These are phyloP conservation scores for Drosophila auraria DNA, from an alignment of 1,140 invertebrate genomes.

Conservation along the genomic window DNA sequence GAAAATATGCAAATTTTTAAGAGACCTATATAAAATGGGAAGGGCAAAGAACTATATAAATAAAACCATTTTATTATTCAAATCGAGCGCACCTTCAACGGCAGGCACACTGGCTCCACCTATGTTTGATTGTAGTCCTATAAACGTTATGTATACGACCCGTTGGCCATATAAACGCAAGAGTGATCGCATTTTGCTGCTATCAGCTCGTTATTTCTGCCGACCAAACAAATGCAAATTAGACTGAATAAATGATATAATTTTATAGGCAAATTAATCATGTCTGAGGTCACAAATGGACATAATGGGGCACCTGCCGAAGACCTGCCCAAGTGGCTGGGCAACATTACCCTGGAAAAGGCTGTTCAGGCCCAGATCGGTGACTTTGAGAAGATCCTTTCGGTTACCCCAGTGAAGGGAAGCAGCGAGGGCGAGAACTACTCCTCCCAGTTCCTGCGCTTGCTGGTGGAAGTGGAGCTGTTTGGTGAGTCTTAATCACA, in stretches of 20 bases:
- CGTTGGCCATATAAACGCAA: slow-evolving; percentile 1
- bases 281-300: slow-evolving; percentile 63
- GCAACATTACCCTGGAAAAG: slow-evolving; percentile 67
- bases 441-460: slow-evolving; percentile 63
- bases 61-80: slow-evolving; percentile 6
- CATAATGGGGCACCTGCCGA: slow-evolving; percentile 12
- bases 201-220: slow-evolving; percentile 5
- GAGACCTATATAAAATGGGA: background rate
- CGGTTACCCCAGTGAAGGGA: slow-evolving; percentile 32
- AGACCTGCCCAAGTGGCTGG: slow-evolving; percentile 61
- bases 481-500: slow-evolving; percentile 37
- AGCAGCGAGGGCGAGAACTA: slow-evolving; percentile 60
- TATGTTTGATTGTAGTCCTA: slow-evolving; percentile 33
- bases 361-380: slow-evolving; percentile 57
- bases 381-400: slow-evolving; percentile 53
- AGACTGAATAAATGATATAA: background rate
- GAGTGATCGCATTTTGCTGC: background rate
- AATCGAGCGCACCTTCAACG: background rate
- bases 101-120: slow-evolving; percentile 29
- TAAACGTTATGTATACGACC: slow-evolving; percentile 37
- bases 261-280: slow-evolving; percentile 33
- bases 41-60: background rate
- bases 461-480: slow-evolving; percentile 67
- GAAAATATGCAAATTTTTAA: background rate
- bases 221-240: slow-evolving; percentile 7